Conservation (phyloP, 2,888 invertebrate genomes). For the Eupithecia subfuscata region DNA sequence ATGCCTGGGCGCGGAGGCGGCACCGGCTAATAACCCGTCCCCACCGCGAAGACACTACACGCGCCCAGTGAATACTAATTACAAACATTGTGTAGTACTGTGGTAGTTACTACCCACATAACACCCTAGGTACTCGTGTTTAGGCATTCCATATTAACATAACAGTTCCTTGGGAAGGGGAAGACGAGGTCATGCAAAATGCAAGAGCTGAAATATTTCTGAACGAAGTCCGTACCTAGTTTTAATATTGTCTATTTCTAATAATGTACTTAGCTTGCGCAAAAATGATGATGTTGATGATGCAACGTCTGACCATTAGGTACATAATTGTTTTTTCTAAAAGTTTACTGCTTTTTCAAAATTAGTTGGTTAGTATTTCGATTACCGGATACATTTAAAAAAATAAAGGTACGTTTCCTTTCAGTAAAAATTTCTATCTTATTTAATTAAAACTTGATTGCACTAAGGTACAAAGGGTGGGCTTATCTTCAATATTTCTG, state of each 20-base stretch:
- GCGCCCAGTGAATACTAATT: constrained; percentile 84
- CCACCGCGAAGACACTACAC: constrained; percentile 82
- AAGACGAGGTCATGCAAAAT: not conserved
- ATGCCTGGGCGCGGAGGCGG: constrained; percentile 83
- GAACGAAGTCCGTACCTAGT: not conserved
- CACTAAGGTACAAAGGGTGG: too few relatives aligned
- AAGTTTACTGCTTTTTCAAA: too few relatives aligned
- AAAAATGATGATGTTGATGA: not conserved
- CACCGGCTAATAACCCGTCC: constrained; percentile 84
- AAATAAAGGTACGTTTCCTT: too few relatives aligned
- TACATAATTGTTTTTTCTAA: too few relatives aligned
- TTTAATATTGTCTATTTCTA: not conserved
- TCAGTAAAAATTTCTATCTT: too few relatives aligned
- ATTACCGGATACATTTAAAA: too few relatives aligned
- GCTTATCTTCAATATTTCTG: too few relatives aligned
- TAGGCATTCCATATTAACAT: not conserved
- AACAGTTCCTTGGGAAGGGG: not conserved
- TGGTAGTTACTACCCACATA: constrained; percentile 30
- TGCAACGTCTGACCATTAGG: not conserved
- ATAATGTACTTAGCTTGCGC: not conserved
- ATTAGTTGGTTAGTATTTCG: too few relatives aligned
- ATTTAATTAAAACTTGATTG: too few relatives aligned
- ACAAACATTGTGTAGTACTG: constrained; percentile 71
- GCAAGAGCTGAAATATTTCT: not conserved
- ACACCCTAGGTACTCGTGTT: constrained; percentile 8